Evolutionary conservation across 2,888 invertebrate genomes (phyloP).

Genomic region (Sphaerophoria rueppellii): DNA sequence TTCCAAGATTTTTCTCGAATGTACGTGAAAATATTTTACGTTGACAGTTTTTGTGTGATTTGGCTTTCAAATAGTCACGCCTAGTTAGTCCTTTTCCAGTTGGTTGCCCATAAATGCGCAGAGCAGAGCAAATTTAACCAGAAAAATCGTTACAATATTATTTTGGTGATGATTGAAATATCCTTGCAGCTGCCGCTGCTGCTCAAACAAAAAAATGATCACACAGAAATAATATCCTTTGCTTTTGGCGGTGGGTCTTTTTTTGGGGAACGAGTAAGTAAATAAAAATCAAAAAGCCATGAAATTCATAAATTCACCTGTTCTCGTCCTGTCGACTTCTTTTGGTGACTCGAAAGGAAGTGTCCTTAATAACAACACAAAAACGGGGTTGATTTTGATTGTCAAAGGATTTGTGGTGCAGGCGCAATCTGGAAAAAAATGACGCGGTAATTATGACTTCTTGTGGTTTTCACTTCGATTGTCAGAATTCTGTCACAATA

Average conservation of each 20-base stretch:
- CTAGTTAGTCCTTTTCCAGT: constrained; percentile 68
- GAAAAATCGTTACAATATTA: constrained; percentile 51
- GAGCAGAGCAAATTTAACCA: constrained; percentile 65
- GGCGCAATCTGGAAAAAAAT: constrained; percentile 59
- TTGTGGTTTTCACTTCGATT: constrained; percentile 60
- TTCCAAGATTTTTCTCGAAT: constrained; percentile 18
- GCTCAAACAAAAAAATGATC: constrained; percentile 15
- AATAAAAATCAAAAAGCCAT: constrained; percentile 71
- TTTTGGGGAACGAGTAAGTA: constrained; percentile 13
- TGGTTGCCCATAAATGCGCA: constrained; percentile 49
- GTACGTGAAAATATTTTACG: constrained; percentile 39
- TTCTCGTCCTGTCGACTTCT: constrained; percentile 28
- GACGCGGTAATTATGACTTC: constrained; percentile 67
- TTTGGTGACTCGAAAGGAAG: background rate
- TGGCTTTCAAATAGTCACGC: constrained; percentile 64
- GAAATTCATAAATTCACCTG: constrained; percentile 68
- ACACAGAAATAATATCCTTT: constrained; percentile 59
- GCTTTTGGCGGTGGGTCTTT: background rate
- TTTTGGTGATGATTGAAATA: constrained; percentile 39
- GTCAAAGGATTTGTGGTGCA: constrained; percentile 33
- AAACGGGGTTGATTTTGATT: constrained; percentile 48
- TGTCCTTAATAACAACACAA: background rate
- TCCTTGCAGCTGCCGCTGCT: constrained; percentile 63
- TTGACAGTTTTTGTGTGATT: constrained; percentile 66
- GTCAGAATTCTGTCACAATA: constrained; percentile 53